Percentiles rank a stretch among this genome's conserved stretches.
Evolutionary conservation across 2,113 vertebrate genomes (phyloP).

Genomic region (Tursiops truncatus): DNA sequence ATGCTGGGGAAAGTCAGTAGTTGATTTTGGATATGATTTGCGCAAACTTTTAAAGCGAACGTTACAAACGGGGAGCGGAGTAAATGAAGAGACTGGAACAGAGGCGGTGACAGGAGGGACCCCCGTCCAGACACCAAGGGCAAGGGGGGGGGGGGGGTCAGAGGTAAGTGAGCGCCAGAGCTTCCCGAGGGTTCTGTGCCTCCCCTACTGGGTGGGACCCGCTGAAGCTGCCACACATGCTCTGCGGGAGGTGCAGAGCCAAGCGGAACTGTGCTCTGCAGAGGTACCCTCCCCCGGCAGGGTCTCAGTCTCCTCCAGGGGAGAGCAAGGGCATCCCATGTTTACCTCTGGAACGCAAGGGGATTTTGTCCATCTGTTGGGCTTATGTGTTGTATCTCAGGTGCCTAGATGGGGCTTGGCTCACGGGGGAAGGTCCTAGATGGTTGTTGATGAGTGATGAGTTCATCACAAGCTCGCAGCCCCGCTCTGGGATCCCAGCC

Average conservation of each 20-base stretch:
- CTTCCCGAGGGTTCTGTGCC: rapidly evolving
- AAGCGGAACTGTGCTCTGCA: neutral
- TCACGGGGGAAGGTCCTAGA: neutral
- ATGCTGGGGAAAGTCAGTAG: neutral
- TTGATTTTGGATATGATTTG: neutral
- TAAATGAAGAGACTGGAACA: neutral
- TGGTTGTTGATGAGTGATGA: neutral
- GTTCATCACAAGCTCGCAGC: neutral
- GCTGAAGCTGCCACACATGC: neutral
- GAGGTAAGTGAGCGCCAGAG: neutral
- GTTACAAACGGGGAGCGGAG: neutral
- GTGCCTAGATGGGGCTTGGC: neutral
- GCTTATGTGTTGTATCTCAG: neutral
- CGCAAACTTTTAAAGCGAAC: neutral
- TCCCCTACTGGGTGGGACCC: neutral
- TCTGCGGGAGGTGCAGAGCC: neutral
- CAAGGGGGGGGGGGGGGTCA: neutral
- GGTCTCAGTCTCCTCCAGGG: neutral
- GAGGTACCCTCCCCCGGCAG: neutral
- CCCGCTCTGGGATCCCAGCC: no score
- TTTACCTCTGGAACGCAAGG: neutral
- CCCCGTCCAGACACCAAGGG: neutral
- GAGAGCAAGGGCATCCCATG: neutral
- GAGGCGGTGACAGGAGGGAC: neutral
- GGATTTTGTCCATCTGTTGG: neutral